Evolutionary conservation across 2,888 invertebrate genomes (phyloP).

Genomic region (Harmothoe impar): DNA sequence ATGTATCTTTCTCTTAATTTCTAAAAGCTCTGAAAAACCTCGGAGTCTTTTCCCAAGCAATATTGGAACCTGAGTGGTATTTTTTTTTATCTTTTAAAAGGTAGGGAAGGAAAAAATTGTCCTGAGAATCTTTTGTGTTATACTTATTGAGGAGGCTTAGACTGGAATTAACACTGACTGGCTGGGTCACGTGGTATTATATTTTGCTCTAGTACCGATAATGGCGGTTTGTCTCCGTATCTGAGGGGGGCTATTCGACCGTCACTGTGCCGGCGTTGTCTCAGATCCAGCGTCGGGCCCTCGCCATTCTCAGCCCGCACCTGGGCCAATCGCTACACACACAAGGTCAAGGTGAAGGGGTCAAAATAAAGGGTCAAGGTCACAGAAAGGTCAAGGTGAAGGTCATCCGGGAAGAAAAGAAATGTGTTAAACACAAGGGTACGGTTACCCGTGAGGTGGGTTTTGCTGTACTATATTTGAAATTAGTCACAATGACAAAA

Average conservation of each 20-base stretch:
- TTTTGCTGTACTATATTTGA: too few relatives aligned
- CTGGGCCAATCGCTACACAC: constrained; percentile 15
- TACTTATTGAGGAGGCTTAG: too few relatives aligned
- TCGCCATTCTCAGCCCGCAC: neutral
- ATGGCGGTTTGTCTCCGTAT: neutral
- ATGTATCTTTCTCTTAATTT: too few relatives aligned
- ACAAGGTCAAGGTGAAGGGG: constrained; percentile 12
- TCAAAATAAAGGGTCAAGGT: constrained; percentile 21
- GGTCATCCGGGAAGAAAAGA: neutral
- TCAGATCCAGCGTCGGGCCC: neutral
- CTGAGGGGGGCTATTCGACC: constrained; percentile 5
- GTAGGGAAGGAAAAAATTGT: too few relatives aligned
- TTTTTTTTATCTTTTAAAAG: too few relatives aligned
- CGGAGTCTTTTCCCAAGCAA: too few relatives aligned
- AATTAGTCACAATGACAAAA: too few relatives aligned
- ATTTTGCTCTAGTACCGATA: neutral
- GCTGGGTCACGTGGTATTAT: neutral
- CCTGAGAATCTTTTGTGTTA: too few relatives aligned
- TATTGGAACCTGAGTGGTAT: too few relatives aligned
- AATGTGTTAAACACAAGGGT: neutral
- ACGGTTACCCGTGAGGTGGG: neutral
- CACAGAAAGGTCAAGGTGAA: neutral
- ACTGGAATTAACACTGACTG: too few relatives aligned
- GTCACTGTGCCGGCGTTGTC: constrained; percentile 52
- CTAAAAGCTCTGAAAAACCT: too few relatives aligned